phyloP scores from a whole-genome alignment of 2,888 invertebrate species.

The Seladonia tumulorum region DNA sequence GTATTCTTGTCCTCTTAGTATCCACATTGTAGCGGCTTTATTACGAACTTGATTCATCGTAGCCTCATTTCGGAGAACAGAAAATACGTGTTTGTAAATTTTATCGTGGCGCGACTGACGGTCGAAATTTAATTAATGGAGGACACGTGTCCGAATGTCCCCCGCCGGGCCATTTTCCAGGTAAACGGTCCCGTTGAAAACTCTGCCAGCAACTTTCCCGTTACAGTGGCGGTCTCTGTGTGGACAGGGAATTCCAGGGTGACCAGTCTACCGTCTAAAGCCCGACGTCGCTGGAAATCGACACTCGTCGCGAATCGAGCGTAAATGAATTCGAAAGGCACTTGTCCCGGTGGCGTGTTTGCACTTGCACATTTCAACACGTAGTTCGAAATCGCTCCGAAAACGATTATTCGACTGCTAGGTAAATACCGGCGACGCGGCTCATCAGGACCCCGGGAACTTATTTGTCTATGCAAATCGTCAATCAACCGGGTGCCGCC shows the following conservation, averaged over 20 bases:
- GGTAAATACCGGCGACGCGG: constrained; percentile 61
- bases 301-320: constrained; percentile 34
- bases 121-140: neutral
- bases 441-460: constrained; percentile 76
- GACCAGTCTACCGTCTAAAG: neutral
- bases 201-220: neutral
- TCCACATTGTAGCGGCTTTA: neutral
- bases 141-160: neutral
- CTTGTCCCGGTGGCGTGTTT: constrained; percentile 50
- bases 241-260: neutral
- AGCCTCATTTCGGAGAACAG: neutral
- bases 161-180: neutral
- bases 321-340: constrained; percentile 54
- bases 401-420: constrained; percentile 77
- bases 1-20: neutral
- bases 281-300: constrained; percentile 38
- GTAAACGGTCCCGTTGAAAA: neutral
- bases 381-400: constrained; percentile 63
- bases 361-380: constrained; percentile 62
- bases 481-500: constrained; percentile 75
- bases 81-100: neutral
- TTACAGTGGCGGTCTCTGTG: neutral
- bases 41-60: neutral
- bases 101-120: neutral
- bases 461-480: constrained; percentile 84